Conservation (phyloP, 2,797 vertebrate species). For the Argya squamiceps region DNA sequence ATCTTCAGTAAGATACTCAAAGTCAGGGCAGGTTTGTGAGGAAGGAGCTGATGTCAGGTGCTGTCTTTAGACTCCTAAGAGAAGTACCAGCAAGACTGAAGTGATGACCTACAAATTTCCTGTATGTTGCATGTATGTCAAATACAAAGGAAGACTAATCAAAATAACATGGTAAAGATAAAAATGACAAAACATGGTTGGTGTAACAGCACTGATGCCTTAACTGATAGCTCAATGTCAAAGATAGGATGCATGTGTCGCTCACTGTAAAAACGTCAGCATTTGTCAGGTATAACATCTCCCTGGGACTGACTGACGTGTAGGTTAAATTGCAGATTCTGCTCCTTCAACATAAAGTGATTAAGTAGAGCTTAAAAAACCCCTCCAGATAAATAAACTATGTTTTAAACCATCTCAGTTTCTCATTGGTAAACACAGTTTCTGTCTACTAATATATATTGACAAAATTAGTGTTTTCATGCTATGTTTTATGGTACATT, state of each 20-base stretch:
- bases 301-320: background rate
- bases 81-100: background rate
- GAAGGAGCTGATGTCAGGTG: background rate
- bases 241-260: background rate
- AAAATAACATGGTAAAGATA: background rate
- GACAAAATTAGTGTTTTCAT: slow-evolving; percentile 85
- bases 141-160: background rate
- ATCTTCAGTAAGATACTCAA: background rate
- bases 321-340: background rate
- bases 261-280: background rate
- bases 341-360: background rate
- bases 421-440: slow-evolving; percentile 74
- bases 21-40: background rate
- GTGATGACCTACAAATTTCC: background rate
- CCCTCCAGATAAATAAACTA: slow-evolving; percentile 68
- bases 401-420: slow-evolving; percentile 69
- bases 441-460: slow-evolving; percentile 77
- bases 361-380: background rate
- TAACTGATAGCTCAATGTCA: background rate
- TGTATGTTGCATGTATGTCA: background rate
- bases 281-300: background rate
- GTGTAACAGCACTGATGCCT: background rate
- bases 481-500: slow-evolving; percentile 82
- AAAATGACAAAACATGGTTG: background rate
- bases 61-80: background rate